phyloP scores from a whole-genome alignment of 1,140 invertebrate genomes.

The Drosophila subpulchrella region DNA sequence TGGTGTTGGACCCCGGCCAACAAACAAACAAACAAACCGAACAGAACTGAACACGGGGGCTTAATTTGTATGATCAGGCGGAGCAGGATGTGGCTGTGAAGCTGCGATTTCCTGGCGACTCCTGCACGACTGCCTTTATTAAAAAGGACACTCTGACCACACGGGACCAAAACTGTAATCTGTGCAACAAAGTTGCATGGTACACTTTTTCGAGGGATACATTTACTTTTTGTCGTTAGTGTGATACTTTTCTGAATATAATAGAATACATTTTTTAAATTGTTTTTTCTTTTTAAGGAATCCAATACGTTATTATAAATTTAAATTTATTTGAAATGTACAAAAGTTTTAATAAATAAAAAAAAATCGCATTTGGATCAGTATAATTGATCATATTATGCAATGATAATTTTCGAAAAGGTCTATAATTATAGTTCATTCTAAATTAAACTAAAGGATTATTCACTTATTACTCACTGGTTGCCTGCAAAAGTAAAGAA shows the following conservation, averaged over 20 bases:
- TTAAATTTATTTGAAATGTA: no score
- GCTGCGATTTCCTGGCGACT: constrained; percentile 28
- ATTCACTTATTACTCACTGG: no score
- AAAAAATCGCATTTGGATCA: no score
- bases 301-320: no score
- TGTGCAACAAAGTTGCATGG: constrained; percentile 64
- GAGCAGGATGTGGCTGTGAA: constrained; percentile 17
- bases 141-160: constrained; percentile 69
- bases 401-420: no score
- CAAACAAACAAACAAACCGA: constrained; percentile 57
- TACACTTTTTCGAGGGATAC: neutral
- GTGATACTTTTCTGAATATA: no score
- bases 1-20: constrained; percentile 18
- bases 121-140: constrained; percentile 54
- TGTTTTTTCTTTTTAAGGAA: no score
- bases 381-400: no score
- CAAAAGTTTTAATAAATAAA: neutral
- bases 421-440: no score
- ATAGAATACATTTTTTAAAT: no score
- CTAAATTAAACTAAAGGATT: no score
- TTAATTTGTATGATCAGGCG: constrained; percentile 77
- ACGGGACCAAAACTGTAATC: constrained; percentile 46
- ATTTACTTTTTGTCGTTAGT: neutral
- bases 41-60: constrained; percentile 59
- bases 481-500: neutral